Evolutionary conservation across 2,888 invertebrate species (phyloP).

Genomic region (Leptopilina myrica): DNA sequence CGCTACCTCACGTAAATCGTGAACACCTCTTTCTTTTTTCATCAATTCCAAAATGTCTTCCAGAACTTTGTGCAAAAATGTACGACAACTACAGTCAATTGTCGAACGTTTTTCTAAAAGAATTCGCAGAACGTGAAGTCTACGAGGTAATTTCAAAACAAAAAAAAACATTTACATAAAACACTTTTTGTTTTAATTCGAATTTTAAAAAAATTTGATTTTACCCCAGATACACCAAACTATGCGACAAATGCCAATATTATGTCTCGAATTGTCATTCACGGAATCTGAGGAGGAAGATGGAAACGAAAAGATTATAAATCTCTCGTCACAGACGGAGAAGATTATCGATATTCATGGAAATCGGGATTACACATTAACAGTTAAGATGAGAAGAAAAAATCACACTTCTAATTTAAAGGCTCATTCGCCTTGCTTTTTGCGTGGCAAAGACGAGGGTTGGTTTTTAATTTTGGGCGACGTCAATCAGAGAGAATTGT

Average conservation of each 20-base stretch:
- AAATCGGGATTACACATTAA: conserved; percentile 83
- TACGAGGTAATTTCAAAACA: conserved; percentile 79
- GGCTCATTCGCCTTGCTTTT: conserved; percentile 90
- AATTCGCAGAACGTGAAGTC: conserved; percentile 84
- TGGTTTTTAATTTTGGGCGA: conserved; percentile 95
- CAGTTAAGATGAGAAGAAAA: conserved; percentile 79
- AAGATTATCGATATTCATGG: conserved; percentile 59
- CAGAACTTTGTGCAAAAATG: conserved; percentile 80
- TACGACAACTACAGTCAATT: conserved; percentile 81
- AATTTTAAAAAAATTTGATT: conserved; percentile 32
- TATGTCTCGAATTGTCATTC: conserved; percentile 65
- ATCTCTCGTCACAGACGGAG: conserved; percentile 50
- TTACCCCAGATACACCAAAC: conserved; percentile 69
- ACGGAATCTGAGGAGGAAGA: conserved; percentile 58
- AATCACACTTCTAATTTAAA: conserved; percentile 79
- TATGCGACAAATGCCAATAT: conserved; percentile 70
- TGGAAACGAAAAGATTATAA: conserved; percentile 51
- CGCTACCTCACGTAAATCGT: conserved; percentile 86
- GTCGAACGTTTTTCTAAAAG: conserved; percentile 80
- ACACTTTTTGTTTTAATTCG: neutral
- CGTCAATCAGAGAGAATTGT: conserved; percentile 83
- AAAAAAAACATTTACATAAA: neutral
- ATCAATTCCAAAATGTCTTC: conserved; percentile 75
- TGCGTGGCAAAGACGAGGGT: conserved; percentile 96
- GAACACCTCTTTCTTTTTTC: conserved; percentile 81